Evolutionary conservation across 2,113 vertebrate genomes (phyloP).

Genomic region (Gracilinanus agilis): DNA sequence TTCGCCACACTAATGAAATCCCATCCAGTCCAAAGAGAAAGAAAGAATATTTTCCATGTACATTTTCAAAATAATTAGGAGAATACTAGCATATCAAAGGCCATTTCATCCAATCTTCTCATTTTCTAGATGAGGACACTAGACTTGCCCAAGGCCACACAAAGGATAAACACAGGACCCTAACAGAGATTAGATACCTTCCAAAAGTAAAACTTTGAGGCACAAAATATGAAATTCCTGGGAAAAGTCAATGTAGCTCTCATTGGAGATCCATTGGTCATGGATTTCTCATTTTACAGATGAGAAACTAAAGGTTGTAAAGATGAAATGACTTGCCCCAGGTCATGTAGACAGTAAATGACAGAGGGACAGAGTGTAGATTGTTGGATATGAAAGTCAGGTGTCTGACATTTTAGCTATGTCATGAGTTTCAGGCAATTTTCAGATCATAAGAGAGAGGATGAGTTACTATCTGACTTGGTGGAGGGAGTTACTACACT

Average conservation of each 20-base stretch:
- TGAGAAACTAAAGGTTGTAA: background rate
- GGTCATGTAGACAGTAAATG: background rate
- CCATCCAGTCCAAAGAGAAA: too few relatives aligned
- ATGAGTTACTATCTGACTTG: background rate
- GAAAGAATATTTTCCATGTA: too few relatives aligned
- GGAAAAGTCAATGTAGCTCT: background rate
- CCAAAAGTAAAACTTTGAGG: background rate
- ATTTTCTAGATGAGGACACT: background rate
- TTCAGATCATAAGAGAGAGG: background rate
- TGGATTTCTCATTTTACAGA: background rate
- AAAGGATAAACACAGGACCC: background rate
- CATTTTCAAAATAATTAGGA: too few relatives aligned
- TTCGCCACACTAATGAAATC: too few relatives aligned
- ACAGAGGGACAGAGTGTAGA: background rate
- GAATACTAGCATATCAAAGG: background rate
- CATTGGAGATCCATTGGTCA: background rate
- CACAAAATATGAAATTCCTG: background rate
- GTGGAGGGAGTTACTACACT: background rate
- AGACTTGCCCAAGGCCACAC: background rate
- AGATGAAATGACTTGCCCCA: background rate
- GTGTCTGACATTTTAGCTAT: background rate
- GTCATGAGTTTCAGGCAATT: background rate
- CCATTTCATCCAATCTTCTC: background rate
- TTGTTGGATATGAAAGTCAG: background rate
- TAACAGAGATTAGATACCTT: background rate